Evolutionary conservation across 2,797 vertebrate species (phyloP), one percentile per base, ranked within the genome.

Genomic region (Enteromius treurensis): DNA sequence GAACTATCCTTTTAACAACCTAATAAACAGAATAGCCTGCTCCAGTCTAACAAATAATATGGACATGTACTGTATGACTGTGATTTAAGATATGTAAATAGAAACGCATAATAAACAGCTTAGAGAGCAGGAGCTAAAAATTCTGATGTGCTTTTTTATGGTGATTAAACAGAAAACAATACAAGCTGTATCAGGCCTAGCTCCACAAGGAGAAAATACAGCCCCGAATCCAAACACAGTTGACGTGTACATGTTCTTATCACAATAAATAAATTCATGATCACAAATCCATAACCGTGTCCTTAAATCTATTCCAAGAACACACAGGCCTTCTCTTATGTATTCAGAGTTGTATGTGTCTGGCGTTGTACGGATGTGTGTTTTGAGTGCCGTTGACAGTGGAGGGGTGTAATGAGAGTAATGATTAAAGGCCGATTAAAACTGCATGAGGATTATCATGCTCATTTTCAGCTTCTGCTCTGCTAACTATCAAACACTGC

Each of bases 271-370:
- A 26, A 26, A 26, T 26, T 26, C 26, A 26, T 55, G 77, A 42
- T 23, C 34, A 65, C 19, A 81, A 19, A 23, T n/a, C 88, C 90
- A 88, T 89, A 23, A 34, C 89, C 89, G 88, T 89, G 84, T 86
- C 87, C 10, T 53, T 34, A 9, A 58, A 79, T 13, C 32, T 21
- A 40, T 79, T 51, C 14, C 8, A 26, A 2, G 37, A 62, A 51
- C 40, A 21, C 55, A 65, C 40, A 73, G 29, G 17, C 42, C 7
- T 64, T 77, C 64, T 34, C 9, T 68, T 76, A 55, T 75, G 58
- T 67, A 53, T 67, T 82, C 42, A 82, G 71, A 49, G 60, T 73
- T 26, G 15, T 3, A 73, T 73, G 67, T 70, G 67, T 80, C 65
- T 58, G 47, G 78, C 10, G 40, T 73, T 62, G 69, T 58, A 37